Conservation (phyloP, 1,140 invertebrate genomes). For the Cataglyphis hispanica region DNA sequence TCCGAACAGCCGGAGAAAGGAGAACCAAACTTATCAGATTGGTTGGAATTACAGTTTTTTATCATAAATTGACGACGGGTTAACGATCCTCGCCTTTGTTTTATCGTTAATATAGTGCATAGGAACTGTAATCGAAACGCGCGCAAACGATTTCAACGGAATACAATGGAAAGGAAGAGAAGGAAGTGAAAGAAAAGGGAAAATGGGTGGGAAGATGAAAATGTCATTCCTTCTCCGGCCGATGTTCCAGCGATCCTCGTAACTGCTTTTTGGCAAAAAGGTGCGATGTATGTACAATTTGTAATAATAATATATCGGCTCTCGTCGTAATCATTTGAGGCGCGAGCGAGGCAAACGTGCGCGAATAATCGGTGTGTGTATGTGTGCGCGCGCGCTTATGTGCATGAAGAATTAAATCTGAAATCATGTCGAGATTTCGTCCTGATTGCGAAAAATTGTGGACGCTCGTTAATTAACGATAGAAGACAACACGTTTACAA, state of each 20-base stretch:
- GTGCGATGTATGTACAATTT: constrained; percentile 58
- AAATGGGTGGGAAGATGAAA: background rate
- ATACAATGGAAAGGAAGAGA: background rate
- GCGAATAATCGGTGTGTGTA: constrained; percentile 15
- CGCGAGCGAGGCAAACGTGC: constrained; percentile 69
- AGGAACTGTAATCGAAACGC: constrained; percentile 78
- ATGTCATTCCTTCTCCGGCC: constrained; percentile 73
- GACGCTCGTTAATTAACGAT: constrained; percentile 13
- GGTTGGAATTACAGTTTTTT: constrained; percentile 71
- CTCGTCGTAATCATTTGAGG: constrained; percentile 33
- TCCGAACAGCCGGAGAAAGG: constrained; percentile 77
- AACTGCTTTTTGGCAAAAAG: constrained; percentile 69
- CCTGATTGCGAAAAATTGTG: constrained; percentile 25
- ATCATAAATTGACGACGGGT: constrained; percentile 64
- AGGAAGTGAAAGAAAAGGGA: constrained; percentile 21
- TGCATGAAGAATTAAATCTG: constrained; percentile 1
- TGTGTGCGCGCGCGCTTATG: background rate
- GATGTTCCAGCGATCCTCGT: constrained; percentile 54
- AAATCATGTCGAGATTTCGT: constrained; percentile 32
- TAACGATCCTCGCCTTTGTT: constrained; percentile 62
- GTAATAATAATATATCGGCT: constrained; percentile 24
- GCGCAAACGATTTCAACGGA: constrained; percentile 64
- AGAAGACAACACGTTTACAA: constrained; percentile 33
- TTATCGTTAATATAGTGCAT: constrained; percentile 68
- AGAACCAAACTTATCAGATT: constrained; percentile 67